Evolutionary conservation across 2,113 vertebrate species (phyloP).

Genomic region (Leiothrix lutea): DNA sequence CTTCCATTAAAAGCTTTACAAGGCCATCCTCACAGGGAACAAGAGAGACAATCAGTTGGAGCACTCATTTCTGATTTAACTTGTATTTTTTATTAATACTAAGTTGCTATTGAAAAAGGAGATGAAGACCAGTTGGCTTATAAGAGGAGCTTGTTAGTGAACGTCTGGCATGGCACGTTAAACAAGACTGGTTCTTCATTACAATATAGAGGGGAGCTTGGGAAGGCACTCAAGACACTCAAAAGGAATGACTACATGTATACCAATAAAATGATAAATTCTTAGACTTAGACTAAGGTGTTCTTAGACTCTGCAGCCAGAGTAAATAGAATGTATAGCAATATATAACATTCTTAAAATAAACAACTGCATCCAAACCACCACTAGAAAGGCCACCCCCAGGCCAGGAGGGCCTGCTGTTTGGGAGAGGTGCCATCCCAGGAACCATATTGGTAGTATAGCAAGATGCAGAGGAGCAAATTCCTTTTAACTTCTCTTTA

Average conservation of each 20-base stretch:
- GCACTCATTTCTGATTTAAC: not conserved
- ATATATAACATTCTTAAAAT: not conserved
- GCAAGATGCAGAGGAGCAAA: not conserved
- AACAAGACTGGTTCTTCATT: not conserved
- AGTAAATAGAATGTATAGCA: not conserved
- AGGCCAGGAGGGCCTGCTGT: not conserved
- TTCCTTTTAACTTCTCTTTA: not conserved
- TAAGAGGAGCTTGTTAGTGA: not conserved
- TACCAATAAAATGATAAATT: not conserved
- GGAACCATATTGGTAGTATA: rapidly evolving
- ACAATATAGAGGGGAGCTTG: not conserved
- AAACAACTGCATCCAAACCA: not conserved
- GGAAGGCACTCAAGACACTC: not conserved
- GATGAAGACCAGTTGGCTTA: not conserved
- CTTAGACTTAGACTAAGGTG: too few species aligned
- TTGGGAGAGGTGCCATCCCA: not conserved
- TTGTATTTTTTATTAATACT: not conserved
- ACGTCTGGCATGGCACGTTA: not conserved
- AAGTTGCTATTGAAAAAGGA: not conserved
- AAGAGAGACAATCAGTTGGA: not conserved
- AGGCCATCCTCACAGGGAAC: not conserved
- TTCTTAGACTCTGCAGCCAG: not conserved
- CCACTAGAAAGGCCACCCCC: not conserved
- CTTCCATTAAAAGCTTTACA: not conserved
- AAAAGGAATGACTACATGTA: not conserved